Base-by-base conservation (phyloP, 2,888 invertebrate species). In the Yponomeuta cagnagella region DNA sequence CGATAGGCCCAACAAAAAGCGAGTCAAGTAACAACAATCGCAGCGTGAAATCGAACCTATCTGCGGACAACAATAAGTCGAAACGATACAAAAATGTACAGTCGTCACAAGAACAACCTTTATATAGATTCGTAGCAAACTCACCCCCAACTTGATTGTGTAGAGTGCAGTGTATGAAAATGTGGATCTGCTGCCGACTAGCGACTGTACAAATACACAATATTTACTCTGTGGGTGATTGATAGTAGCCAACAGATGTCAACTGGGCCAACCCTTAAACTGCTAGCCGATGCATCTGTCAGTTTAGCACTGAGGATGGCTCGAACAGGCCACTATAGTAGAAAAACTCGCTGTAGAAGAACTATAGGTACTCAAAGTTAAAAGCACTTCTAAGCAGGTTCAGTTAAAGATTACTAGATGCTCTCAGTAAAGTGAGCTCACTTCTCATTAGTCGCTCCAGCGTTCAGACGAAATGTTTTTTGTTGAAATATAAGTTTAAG, bases 201-300 rank as follows among this genome's bases (percentile, higher is more conserved):
- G 23, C 23, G 23, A 43, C 43, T 43, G 43, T 43, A 69, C 9
- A 69, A 10, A 30, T 63, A 64, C 79, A 87, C 85, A 89, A 85
- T 88, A 86, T 90, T 88, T 88, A 86, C 85, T 79, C 77, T 77
- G 75, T 74, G 78, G 73, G 84, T 90, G 90, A 91, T 91, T 87
- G 89, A 91, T 91, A 82, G 86, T 86, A 78, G 76, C 74, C 80
- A 86, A 86, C 90, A 90, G 90, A 90, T 90, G 89, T 78, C 78
- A 48, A 58, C 63, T 48, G 80, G 77, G 79, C 80, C 82, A 90
- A 89, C 90, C 89, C 90, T 89, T 88, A 78, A 85, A 64, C 73
- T 74, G 76, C 77, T 75, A 72, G 48, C 23, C 70, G 78, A 79
- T 75, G 85, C 90, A 90, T 91, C 90, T 90, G 90, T 88, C 88